Percentiles rank a stretch among this genome's conserved stretches.
phyloP scores from a whole-genome alignment of 2,797 vertebrate species.

The Okamejei kenojei region DNA sequence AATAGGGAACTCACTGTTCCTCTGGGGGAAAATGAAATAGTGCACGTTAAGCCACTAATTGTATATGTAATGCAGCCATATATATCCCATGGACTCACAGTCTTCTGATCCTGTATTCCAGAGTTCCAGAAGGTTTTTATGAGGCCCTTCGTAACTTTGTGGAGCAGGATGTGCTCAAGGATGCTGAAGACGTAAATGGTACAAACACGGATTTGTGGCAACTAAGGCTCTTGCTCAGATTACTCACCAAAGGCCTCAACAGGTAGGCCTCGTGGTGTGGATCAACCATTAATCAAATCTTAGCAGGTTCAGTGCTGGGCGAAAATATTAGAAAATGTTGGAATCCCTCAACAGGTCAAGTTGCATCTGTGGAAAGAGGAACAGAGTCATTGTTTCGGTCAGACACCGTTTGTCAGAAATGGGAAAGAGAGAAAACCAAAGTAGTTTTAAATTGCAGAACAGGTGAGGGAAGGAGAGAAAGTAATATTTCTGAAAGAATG shows the following conservation, averaged over 20 bases:
- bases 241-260: constrained; percentile 81
- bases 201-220: constrained; percentile 75
- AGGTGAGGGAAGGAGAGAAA: too few species aligned
- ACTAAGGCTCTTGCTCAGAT: constrained; percentile 72
- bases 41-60: neutral
- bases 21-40: neutral
- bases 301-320: too few species aligned
- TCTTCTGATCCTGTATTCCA: constrained; percentile 45
- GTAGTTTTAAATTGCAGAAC: too few species aligned
- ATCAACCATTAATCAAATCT: neutral
- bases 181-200: constrained; percentile 74
- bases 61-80: neutral
- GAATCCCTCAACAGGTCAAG: too few species aligned
- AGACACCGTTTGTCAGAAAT: too few species aligned
- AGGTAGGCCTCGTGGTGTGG: constrained; percentile 46
- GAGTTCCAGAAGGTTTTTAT: constrained; percentile 77
- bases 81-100: neutral
- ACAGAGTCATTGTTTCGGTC: too few species aligned
- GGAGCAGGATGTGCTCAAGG: constrained; percentile 64
- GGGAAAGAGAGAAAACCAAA: too few species aligned
- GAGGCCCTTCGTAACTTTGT: constrained; percentile 83
- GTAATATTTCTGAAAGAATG: too few species aligned
- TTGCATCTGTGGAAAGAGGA: too few species aligned
- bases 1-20: neutral
- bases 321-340: too few species aligned